Evolutionary conservation across 2,113 vertebrate genomes (phyloP).

Genomic region (Muntiacus muntjak): DNA sequence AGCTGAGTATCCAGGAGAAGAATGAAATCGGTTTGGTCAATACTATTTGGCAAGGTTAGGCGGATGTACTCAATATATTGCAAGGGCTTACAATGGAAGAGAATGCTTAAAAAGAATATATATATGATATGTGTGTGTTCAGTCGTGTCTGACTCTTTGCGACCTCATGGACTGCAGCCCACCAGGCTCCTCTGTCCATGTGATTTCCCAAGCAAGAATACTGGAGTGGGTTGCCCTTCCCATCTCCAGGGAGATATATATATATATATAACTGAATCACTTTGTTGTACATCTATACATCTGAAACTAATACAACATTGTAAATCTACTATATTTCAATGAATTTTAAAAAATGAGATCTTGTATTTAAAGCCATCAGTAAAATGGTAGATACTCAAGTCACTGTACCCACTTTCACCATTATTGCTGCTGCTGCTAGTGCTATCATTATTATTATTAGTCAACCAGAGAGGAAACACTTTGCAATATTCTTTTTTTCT

Average conservation of each 20-base stretch:
- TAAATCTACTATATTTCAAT: background rate
- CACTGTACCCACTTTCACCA: background rate
- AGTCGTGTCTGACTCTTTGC: background rate
- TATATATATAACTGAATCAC: background rate
- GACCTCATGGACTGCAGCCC: background rate
- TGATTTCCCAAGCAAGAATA: background rate
- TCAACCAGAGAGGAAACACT: background rate
- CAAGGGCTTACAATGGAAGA: background rate
- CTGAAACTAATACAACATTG: background rate
- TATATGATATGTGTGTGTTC: background rate
- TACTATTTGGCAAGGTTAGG: fast-evolving
- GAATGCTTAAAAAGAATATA: background rate
- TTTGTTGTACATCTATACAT: background rate
- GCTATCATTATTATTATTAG: background rate
- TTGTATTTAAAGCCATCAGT: background rate
- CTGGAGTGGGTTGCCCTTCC: background rate
- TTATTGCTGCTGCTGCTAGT: background rate
- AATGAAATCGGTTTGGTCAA: too few species aligned
- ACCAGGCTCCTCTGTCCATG: background rate
- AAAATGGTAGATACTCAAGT: fast-evolving
- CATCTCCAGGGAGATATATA: background rate
- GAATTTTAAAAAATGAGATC: background rate
- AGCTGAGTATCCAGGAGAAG: background rate
- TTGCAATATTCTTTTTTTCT: background rate
- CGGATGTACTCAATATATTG: background rate